Base-by-base conservation (phyloP, 2,888 invertebrate genomes). In the Piscicola geometra region DNA sequence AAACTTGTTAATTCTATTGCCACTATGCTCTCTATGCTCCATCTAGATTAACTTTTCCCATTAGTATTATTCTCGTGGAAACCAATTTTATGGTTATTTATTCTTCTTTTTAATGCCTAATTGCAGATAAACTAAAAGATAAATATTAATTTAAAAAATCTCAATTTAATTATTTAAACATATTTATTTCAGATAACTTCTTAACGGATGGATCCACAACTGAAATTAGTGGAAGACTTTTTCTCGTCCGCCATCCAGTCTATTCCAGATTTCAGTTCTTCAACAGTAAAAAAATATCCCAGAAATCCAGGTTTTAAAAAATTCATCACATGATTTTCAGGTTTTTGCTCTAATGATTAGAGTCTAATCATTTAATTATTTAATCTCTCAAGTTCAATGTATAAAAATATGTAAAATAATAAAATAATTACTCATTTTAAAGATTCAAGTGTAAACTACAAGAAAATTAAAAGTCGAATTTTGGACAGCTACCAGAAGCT, bases 371-470 rank as follows among this genome's bases (percentile, higher is more conserved):
- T 56, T 18, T 56, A 18, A 56, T 25, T 3, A 21, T 56, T 41
- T 41, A 41, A 9, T 41, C 15, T 41, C 15, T n/a, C n/a, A n/a
- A n/a, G n/a, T n/a, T n/a, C n/a, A n/a, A n/a, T n/a, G n/a, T n/a
- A n/a, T n/a, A n/a, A n/a, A n/a, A n/a, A n/a, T n/a, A n/a, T n/a
- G n/a, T n/a, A n/a, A n/a, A n/a, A n/a, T n/a, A n/a, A n/a, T n/a
- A n/a, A n/a, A n/a, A n/a, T n/a, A n/a, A n/a, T n/a, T n/a, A n/a
- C n/a, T n/a, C 21, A 47, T 47, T 47, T 56, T 25, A 5, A 15
- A 56, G 60, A 56, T 56, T 56, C 60, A 21, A 56, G 60, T 25
- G 60, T 56, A n/a, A 56, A 56, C n/a, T 56, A 56, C 60, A 56
- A 56, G n/a, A 56, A 56, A 25, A 56, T 56, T 18, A 56, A 56